These are phyloP conservation scores for Terrapene triunguis DNA, from an alignment of 2,113 vertebrate species.

Conservation along the genomic window DNA sequence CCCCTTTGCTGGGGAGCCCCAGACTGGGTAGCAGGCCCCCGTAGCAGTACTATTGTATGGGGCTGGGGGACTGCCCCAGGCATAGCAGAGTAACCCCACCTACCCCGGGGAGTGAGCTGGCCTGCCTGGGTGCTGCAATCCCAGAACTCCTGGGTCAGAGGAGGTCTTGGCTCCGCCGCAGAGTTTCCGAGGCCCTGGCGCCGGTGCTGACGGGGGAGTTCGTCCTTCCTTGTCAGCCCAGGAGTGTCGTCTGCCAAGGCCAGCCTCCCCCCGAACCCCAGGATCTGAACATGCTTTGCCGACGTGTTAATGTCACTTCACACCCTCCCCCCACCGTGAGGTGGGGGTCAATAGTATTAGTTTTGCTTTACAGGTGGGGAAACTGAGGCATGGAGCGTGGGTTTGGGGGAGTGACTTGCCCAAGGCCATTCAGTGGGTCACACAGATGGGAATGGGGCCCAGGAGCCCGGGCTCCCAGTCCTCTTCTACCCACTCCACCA, in stretches of 20 bases:
- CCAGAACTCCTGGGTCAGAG: fast-evolving
- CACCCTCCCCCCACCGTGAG: not conserved
- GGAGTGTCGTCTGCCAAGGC: not conserved
- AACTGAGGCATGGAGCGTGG: not conserved
- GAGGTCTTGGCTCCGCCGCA: fast-evolving
- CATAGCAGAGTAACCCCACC: too few relatives aligned
- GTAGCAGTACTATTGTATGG: not conserved
- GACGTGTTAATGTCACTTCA: not conserved
- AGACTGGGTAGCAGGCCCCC: not conserved
- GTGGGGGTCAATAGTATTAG: not conserved
- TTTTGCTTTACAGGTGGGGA: not conserved
- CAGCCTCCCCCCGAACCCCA: too few relatives aligned
- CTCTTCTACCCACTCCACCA: not conserved
- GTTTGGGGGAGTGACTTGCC: not conserved
- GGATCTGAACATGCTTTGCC: not conserved
- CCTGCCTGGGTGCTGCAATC: not conserved
- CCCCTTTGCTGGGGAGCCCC: not conserved
- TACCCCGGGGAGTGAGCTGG: too few relatives aligned
- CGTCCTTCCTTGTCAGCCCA: not conserved
- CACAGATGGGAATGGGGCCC: not conserved
- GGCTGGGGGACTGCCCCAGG: too few relatives aligned
- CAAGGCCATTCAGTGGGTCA: not conserved
- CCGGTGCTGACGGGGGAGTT: not conserved
- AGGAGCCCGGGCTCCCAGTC: not conserved
- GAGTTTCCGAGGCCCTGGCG: not conserved